Conservation (phyloP, 2,888 invertebrate genomes). For the Bruchidius siliquastri region DNA sequence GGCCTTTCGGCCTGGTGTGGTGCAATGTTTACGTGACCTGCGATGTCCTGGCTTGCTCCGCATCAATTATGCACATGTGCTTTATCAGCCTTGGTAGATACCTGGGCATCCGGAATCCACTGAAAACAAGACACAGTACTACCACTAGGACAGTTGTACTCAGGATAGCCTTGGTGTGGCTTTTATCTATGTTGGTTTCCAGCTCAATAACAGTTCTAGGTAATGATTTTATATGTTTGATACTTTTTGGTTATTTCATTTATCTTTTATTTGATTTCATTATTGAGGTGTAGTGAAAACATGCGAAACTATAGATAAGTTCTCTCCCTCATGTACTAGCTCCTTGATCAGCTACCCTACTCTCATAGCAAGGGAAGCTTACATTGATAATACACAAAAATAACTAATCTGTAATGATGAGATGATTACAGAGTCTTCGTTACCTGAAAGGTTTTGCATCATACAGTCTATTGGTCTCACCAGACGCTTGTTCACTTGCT, state of each 20-base stretch:
- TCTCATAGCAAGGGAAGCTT: no score
- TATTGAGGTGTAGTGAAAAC: no score
- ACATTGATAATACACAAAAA: no score
- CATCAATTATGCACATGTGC: slow-evolving; percentile 94
- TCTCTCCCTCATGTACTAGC: no score
- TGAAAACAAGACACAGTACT: slow-evolving; percentile 78
- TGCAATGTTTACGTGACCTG: slow-evolving; percentile 94
- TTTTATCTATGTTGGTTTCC: slow-evolving; percentile 82
- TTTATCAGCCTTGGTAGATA: slow-evolving; percentile 87
- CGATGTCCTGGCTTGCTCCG: slow-evolving; percentile 91
- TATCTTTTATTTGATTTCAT: no score
- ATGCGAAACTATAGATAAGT: no score
- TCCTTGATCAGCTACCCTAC: no score
- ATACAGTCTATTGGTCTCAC: no score
- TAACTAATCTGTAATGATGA: no score
- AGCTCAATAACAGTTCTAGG: slow-evolving; percentile 81
- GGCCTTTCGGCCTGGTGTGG: slow-evolving; percentile 90
- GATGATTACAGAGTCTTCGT: no score
- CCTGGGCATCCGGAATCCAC: slow-evolving; percentile 82
- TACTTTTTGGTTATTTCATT: neutral
- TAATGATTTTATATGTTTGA: slow-evolving; percentile 41
- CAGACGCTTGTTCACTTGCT: no score
- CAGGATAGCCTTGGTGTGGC: slow-evolving; percentile 90
- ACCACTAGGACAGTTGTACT: slow-evolving; percentile 78
- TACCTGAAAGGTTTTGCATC: no score